Percentiles rank a stretch among this genome's conserved stretches.
Evolutionary conservation across 2,797 vertebrate genomes (phyloP).

Genomic region (Loriculus beryllinus): DNA sequence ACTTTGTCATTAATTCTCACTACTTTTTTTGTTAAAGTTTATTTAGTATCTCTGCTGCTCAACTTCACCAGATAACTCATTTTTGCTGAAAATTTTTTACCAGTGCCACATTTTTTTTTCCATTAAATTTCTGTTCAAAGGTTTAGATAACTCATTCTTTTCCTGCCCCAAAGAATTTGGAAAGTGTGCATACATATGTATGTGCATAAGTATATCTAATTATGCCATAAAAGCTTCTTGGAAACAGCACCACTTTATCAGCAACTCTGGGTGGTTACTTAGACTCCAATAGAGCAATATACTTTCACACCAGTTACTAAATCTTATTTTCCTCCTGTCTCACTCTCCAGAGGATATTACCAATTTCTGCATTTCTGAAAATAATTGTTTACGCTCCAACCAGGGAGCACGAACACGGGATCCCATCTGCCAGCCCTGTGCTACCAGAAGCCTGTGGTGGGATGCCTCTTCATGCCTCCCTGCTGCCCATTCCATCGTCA

Average conservation of each 20-base stretch:
- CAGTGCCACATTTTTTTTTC: constrained; percentile 18
- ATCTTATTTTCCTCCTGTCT: constrained; percentile 23
- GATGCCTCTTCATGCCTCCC: background rate
- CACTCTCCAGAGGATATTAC: background rate
- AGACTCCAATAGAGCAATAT: background rate
- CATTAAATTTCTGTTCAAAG: constrained; percentile 18
- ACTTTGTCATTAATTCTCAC: constrained; percentile 80
- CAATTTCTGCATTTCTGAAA: background rate
- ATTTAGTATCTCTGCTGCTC: constrained; percentile 79
- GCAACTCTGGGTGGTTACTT: background rate
- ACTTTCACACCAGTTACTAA: background rate
- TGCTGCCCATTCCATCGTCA: background rate
- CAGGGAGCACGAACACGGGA: background rate
- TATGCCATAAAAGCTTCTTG: background rate
- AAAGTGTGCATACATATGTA: background rate
- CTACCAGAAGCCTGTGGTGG: background rate
- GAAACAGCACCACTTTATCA: background rate
- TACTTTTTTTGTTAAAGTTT: constrained; percentile 75
- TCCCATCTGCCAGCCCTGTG: background rate
- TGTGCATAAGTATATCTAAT: background rate
- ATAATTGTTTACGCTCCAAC: background rate
- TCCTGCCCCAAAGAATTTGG: constrained; percentile 8
- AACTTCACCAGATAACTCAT: constrained; percentile 65
- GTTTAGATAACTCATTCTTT: background rate
- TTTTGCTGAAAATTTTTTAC: constrained; percentile 54